A percentile compares a stretch with the other conserved stretches of the same genome.
These are phyloP conservation scores for Nezara viridula DNA, from an alignment of 2,888 invertebrate genomes.

Conservation along the genomic window DNA sequence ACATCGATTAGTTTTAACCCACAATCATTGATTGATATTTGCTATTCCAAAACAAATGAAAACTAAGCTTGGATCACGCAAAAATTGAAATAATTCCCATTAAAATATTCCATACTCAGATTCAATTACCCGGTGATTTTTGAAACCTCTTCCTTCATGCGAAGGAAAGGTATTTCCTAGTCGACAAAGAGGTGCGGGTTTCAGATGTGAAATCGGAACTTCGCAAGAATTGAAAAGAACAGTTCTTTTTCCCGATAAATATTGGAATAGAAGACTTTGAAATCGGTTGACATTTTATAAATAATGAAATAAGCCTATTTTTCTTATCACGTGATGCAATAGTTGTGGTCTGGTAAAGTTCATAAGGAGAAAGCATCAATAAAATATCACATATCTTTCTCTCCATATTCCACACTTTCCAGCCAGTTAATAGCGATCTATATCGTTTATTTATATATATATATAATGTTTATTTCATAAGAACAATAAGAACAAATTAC, in stretches of 20 bases:
- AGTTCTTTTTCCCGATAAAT: slow-evolving; percentile 1
- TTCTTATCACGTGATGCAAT: slow-evolving; percentile 36
- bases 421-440: not conserved
- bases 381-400: slow-evolving; percentile 31
- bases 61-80: too few species aligned
- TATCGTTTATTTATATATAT: not conserved
- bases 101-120: too few species aligned
- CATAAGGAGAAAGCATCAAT: slow-evolving; percentile 1
- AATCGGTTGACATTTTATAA: slow-evolving; percentile 35
- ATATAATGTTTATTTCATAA: too few species aligned
- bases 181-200: not conserved
- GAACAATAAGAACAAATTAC: too few species aligned
- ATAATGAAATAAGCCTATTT: slow-evolving; percentile 38
- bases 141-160: not conserved
- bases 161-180: not conserved
- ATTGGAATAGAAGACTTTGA: slow-evolving; percentile 1
- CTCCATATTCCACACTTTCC: not conserved
- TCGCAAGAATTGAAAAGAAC: not conserved
- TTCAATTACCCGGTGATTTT: not conserved
- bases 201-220: slow-evolving; percentile 18
- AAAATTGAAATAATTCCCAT: too few species aligned
- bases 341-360: slow-evolving; percentile 33
- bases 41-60: too few species aligned
- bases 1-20: too few species aligned
- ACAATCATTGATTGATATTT: too few species aligned